Percentiles rank a stretch among this genome's conserved stretches.
phyloP scores from a whole-genome alignment of 1,140 invertebrate species.

The Heliconius himera region DNA sequence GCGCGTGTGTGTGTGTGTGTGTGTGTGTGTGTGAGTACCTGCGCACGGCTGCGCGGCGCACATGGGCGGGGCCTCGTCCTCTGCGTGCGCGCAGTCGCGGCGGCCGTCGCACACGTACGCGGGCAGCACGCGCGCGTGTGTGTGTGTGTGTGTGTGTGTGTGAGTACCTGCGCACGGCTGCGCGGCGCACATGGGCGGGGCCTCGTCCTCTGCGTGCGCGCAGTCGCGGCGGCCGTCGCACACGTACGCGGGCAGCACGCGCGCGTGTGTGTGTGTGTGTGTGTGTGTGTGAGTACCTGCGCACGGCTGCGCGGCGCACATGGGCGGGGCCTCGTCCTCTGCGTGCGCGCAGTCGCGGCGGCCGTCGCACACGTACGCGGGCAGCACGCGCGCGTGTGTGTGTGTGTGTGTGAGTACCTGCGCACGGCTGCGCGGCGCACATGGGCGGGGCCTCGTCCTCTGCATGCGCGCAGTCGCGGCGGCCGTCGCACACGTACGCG shows the following conservation, averaged over 20 bases:
- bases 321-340: slow-evolving; percentile 58
- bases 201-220: slow-evolving; percentile 58
- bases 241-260: slow-evolving; percentile 61
- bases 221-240: slow-evolving; percentile 68
- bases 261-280: too few species aligned
- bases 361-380: slow-evolving; percentile 68
- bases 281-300: slow-evolving; percentile 32
- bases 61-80: slow-evolving; percentile 60
- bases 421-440: slow-evolving; percentile 50
- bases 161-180: slow-evolving; percentile 47
- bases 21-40: slow-evolving; percentile 30
- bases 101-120: slow-evolving; percentile 67
- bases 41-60: slow-evolving; percentile 50
- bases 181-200: slow-evolving; percentile 49
- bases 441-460: slow-evolving; percentile 62
- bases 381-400: too few species aligned
- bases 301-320: slow-evolving; percentile 54
- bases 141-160: too few species aligned
- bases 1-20: too few species aligned
- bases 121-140: too few species aligned
- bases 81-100: slow-evolving; percentile 53
- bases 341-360: slow-evolving; percentile 52
- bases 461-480: slow-evolving; percentile 53
- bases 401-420: slow-evolving; percentile 44
- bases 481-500: slow-evolving; percentile 67